Evolutionary conservation across 2,113 vertebrate species (phyloP).

Genomic region (Gymnogyps californianus): DNA sequence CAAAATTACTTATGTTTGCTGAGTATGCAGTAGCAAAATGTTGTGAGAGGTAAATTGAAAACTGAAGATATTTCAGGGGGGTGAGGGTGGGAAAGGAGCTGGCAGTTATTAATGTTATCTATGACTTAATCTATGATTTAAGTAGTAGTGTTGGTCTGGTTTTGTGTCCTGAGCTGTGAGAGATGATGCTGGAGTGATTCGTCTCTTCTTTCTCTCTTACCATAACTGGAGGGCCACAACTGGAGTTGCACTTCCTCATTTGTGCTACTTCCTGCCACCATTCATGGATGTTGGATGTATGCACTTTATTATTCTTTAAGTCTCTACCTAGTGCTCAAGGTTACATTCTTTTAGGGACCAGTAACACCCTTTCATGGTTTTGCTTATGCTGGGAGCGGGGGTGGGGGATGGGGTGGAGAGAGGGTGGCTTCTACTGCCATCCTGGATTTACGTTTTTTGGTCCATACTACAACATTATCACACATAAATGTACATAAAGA

Average conservation of each 20-base stretch:
- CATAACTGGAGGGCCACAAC: fast-evolving
- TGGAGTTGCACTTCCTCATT: not conserved
- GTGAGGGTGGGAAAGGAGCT: not conserved
- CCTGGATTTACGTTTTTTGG: not conserved
- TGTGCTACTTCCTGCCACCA: not conserved
- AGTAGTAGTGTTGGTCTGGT: not conserved
- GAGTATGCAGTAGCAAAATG: not conserved
- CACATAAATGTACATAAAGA: not conserved
- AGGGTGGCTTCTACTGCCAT: not conserved
- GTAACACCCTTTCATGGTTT: not conserved
- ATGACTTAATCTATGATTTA: not conserved
- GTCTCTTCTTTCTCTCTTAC: not conserved
- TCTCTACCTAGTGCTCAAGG: not conserved
- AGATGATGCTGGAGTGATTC: not conserved
- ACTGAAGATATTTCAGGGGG: not conserved
- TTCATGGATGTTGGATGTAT: not conserved
- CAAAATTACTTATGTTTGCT: not conserved
- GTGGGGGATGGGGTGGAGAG: not conserved
- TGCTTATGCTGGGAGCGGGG: not conserved
- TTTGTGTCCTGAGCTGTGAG: not conserved
- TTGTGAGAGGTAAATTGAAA: not conserved
- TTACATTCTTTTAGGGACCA: not conserved
- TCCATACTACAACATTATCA: not conserved
- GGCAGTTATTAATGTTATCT: not conserved
- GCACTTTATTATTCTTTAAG: not conserved